Conservation (phyloP, 1,140 invertebrate species). For the Ips typographus region DNA sequence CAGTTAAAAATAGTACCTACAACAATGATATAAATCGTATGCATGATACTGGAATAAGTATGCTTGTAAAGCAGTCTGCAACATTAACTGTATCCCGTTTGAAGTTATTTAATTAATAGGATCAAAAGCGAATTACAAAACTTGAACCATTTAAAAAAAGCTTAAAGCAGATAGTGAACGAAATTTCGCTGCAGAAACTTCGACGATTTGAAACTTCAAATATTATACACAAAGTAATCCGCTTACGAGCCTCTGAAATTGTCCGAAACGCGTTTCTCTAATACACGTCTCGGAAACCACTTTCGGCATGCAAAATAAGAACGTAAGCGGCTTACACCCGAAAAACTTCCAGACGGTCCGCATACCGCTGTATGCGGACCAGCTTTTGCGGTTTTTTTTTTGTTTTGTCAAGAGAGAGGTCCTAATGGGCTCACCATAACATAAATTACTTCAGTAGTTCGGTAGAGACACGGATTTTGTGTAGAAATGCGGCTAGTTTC, state of each 20-base stretch:
- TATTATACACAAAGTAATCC: neutral
- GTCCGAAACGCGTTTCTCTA: conserved; percentile 3
- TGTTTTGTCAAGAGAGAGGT: neutral
- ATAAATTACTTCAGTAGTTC: neutral
- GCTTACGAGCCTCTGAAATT: neutral
- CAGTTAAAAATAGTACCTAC: too few species aligned
- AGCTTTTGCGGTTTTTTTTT: conserved; percentile 11
- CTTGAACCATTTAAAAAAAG: too few species aligned
- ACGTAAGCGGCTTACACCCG: conserved; percentile 10
- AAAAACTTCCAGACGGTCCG: conserved; percentile 12
- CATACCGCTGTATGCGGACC: neutral
- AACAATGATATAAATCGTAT: too few species aligned
- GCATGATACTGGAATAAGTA: too few species aligned
- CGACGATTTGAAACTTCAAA: too few species aligned
- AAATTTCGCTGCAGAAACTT: too few species aligned
- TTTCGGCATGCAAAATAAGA: conserved; percentile 19
- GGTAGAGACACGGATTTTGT: too few species aligned
- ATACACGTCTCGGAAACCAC: neutral
- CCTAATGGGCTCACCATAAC: neutral
- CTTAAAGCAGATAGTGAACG: too few species aligned
- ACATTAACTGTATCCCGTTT: too few species aligned
- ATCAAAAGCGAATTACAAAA: too few species aligned
- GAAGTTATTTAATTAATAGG: too few species aligned
- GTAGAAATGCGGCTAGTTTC: neutral
- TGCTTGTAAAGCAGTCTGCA: too few species aligned